Base-by-base conservation (phyloP, 2,113 vertebrate species). In the Vidua chalybeata region DNA sequence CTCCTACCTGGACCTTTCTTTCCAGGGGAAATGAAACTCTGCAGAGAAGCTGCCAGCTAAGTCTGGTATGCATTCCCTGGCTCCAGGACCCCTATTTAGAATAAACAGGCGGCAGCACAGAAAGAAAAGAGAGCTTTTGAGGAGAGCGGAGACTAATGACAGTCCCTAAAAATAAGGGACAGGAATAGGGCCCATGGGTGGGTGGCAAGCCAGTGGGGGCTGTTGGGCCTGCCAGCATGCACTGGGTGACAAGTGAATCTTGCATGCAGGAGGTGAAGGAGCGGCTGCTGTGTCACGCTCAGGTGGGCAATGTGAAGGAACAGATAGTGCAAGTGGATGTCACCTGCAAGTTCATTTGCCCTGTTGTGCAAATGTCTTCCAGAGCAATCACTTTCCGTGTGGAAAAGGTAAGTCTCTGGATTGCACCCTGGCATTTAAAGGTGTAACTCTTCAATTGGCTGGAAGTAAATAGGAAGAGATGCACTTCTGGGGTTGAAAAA, bases 291-390 rank as follows among this genome's bases (percentile, higher is more conserved):
- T 35, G 35, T 35, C 35, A 35, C 8, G 35, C 35, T 35, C 35
- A 8, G 35, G 35, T 35, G 35, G 35, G 35, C 35, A 35, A 8
- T 24, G 91, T 68, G 41, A 98, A 97, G 80, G 96, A 96, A 22
- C 73, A 69, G 56, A 95, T 99, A 69, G 98, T 99, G 97, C 88
- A 96, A 0, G 98, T 98, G 33, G 97, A 98, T 10, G 33, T 99
- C 66, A 97, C 69, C 5, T 99, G 99, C 17, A 95, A 97, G 30
- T 99, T 99, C 21, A 81, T 99, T 41, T 94, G 97, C 3, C 99
- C 99, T 0, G 5, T 96, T 5, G 91, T 99, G 67, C 97, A 98
- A 37, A 81, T 99, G 11, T 99, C 98, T 30, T 61, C 98, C 81
- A 97, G 96, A 76, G 82, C 98, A 67, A 95, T 99, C 49, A 30